These are phyloP conservation scores for Phoxinus dragarum DNA, from an alignment of 2,797 vertebrate species.

Conservation along the genomic window DNA sequence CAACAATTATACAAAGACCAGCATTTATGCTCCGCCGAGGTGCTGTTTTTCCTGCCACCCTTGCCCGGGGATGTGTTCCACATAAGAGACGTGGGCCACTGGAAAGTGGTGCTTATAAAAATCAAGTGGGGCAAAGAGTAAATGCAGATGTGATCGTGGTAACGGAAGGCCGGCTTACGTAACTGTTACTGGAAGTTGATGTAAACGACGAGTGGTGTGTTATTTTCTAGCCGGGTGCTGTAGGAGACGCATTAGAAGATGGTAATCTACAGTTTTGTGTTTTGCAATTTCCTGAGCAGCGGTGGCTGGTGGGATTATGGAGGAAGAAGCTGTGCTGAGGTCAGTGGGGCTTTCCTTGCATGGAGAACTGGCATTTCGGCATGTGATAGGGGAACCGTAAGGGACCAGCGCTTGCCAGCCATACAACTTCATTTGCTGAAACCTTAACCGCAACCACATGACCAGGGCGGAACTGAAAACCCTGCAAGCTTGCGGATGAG, in stretches of 20 bases:
- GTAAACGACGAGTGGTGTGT: conserved; percentile 30
- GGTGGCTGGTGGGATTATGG: conserved; percentile 26
- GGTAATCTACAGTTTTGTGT: conserved; percentile 31
- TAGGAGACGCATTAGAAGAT: not conserved
- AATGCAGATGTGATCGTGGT: conserved; percentile 9
- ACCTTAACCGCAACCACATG: conserved; percentile 46
- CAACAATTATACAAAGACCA: conserved; percentile 62
- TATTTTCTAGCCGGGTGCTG: conserved; percentile 24
- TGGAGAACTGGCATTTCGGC: conserved; percentile 6
- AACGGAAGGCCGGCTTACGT: not conserved
- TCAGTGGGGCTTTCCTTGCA: conserved; percentile 44
- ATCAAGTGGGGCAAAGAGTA: conserved; percentile 41
- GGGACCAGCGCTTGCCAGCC: conserved; percentile 16
- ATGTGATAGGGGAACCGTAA: conserved; percentile 24
- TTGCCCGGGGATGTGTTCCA: conserved; percentile 35
- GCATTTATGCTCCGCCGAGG: conserved; percentile 54
- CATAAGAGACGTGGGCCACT: conserved; percentile 20
- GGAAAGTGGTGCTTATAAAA: conserved; percentile 27
- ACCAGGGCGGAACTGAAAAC: conserved; percentile 42
- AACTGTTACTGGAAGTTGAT: conserved; percentile 31
- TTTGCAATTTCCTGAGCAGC: conserved; percentile 43
- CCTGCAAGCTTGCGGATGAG: not conserved
- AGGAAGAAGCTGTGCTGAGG: conserved; percentile 38
- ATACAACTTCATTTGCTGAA: conserved; percentile 19
- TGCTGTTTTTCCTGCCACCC: conserved; percentile 29